Base-by-base conservation (phyloP, 2,797 vertebrate genomes). In the Gouania willdenowi region DNA sequence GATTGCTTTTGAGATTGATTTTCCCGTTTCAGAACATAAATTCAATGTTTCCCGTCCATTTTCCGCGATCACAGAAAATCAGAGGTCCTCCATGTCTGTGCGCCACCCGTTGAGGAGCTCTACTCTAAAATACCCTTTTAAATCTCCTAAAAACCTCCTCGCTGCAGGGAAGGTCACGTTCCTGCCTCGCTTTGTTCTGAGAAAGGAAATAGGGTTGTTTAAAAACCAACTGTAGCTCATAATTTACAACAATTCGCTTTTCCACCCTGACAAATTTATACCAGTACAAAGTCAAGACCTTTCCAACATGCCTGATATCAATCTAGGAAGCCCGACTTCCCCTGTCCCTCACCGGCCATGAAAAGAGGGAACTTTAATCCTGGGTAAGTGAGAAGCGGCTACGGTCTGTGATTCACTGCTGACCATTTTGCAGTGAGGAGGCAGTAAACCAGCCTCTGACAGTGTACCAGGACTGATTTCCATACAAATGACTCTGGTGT, bases 281-380 rank as follows among this genome's bases (percentile, higher is more conserved):
- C 46, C 55, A 41, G 56, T 59, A 75, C 66, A 62, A 72, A 70
- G 77, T 81, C 68, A 77, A 75, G 70, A 71, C 51, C 49, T 63
- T 47, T 35, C 30, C 55, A 55, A 55, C 29, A 23, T 40, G 43
- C 41, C 54, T 32, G 54, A 77, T 64, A 79, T 82, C 71, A 69
- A 59, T 77, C 69, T 57, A 11, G 6, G 13, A n/a, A 43, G 41
- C 59, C 49, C 48, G 58, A 66, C 77, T 64, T 49, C 39, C 46
- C 61, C 37, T 43, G 67, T 62, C 75, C 69, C 67, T 54, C 36
- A 18, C 50, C 67, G 56, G 56, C 65, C 45, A 51, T 77, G 66
- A 83, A 76, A 76, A 10, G n/a, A 26, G 29, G 44, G 55, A 60
- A 71, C 68, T 75, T 83, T 54, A 79, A 82, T 81, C 70, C 59